Conservation (phyloP, 2,797 vertebrate species). For the Hippocampus kuda region DNA sequence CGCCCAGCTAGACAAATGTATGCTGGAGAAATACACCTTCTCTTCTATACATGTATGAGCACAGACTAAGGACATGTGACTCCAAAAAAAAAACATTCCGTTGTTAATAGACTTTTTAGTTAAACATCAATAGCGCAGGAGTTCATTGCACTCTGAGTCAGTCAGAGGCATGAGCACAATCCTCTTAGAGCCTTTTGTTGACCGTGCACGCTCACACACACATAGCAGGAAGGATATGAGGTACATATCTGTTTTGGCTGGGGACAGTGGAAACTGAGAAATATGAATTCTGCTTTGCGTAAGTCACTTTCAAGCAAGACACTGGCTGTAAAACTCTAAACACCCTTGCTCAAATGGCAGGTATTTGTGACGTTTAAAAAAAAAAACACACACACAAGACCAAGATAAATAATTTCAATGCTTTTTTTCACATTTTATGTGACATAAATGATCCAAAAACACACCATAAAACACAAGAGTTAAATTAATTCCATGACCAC, state of each 20-base stretch:
- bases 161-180: slow-evolving; percentile 36
- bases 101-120: slow-evolving; percentile 51
- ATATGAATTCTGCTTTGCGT: neutral
- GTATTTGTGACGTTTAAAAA: too few relatives aligned
- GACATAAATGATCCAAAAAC: too few relatives aligned
- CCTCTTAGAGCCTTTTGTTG: slow-evolving; percentile 38
- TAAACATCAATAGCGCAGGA: slow-evolving; percentile 50
- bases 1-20: neutral
- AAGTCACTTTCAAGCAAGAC: neutral
- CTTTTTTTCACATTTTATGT: too few relatives aligned
- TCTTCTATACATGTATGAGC: slow-evolving; percentile 13
- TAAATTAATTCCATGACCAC: too few relatives aligned
- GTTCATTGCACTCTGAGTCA: slow-evolving; percentile 45
- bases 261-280: slow-evolving; percentile 10
- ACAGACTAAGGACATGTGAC: slow-evolving; percentile 38
- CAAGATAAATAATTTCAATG: too few relatives aligned
- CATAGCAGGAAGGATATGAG: slow-evolving; percentile 6
- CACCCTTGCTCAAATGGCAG: neutral
- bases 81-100: slow-evolving; percentile 15
- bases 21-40: neutral
- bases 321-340: too few relatives aligned
- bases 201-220: slow-evolving; percentile 8
- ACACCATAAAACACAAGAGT: too few relatives aligned
- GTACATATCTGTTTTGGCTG: slow-evolving; percentile 14
- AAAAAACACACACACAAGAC: too few relatives aligned